Evolutionary conservation across 92 coral and sea anemone species (phyloP).

Genomic region (Epizoanthus fatuus): DNA sequence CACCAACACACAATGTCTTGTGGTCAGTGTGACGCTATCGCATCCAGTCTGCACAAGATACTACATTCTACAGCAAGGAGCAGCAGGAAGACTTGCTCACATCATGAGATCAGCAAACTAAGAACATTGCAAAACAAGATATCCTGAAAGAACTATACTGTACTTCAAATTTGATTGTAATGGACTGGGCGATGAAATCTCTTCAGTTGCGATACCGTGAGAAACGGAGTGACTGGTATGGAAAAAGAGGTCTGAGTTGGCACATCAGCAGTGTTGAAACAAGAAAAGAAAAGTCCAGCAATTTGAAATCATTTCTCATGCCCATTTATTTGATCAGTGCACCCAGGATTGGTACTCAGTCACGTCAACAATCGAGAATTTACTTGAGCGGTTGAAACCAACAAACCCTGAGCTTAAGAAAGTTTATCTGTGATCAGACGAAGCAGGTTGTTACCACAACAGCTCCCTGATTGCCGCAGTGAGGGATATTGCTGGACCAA

Average conservation of each 20-base stretch:
- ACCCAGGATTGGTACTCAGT: conserved; percentile 44
- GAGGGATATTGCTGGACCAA: conserved; percentile 48
- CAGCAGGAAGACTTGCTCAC: conserved; percentile 58
- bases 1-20: not conserved
- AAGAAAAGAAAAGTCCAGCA: not conserved
- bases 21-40: conserved; percentile 16
- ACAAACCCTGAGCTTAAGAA: not conserved
- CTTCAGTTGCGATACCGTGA: conserved; percentile 12
- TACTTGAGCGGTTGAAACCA: not conserved
- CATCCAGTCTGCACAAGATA: not conserved
- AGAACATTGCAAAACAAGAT: conserved; percentile 53
- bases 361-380: conserved; percentile 27
- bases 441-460: conserved; percentile 73
- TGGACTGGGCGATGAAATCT: conserved; percentile 35
- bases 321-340: conserved; percentile 21
- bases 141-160: conserved; percentile 33
- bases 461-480: conserved; percentile 49
- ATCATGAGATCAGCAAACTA: conserved; percentile 53
- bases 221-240: conserved; percentile 25
- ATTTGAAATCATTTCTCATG: conserved; percentile 10
- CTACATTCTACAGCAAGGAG: conserved; percentile 28
- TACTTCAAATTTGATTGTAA: not conserved
- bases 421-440: conserved; percentile 51
- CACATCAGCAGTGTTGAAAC: conserved; percentile 29
- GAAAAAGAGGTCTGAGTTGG: conserved; percentile 34